Base-by-base conservation (phyloP, 2,113 vertebrate genomes). In the Cathartes aura region DNA sequence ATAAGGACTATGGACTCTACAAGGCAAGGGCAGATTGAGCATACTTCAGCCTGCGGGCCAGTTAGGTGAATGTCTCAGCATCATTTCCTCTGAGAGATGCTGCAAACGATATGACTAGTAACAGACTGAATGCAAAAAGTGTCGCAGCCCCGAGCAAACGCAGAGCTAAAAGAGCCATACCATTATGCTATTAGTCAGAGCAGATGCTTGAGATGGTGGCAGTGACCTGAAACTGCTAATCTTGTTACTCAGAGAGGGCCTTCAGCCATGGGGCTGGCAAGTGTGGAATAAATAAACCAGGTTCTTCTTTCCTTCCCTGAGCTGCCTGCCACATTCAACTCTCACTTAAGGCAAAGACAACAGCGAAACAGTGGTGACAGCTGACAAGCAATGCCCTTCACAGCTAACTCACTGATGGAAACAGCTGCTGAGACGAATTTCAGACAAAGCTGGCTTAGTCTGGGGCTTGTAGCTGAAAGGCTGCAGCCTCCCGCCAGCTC, bases 221-320 rank as follows among this genome's bases (percentile, higher is more conserved):
- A 50, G 50, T 81, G 88, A 93, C 88, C 67, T 92, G 63, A 74
- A 97, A 89, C 59, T 73, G 50, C 55, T 96, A 53, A 85, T 80
- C 87, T 80, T 52, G 42, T 80, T 60, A 23, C 53, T 45, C 55
- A 22, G 70, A 43, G 43, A 87, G 48, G 66, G 66, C 75, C 73
- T 80, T 63, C 82, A 83, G 85, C 87, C 66, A 73, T 8, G 40
- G 59, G 71, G 13, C 50, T 94, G 74, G 66, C 63, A 90, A 80
- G 30, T 15, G n/a, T 63, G 38, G 56, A 50, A 55, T 52, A 80
- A 92, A 81, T 59, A 76, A 83, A 87, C 45, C 63, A 50, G 53
- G 20, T 32, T 88, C 43, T 42, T n/a, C 70, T 59, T 60, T 56
- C 86, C 40, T 66, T 88, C 43, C 71, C 52, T 43, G 40, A 73